phyloP scores from a whole-genome alignment of 1,140 invertebrate genomes.

The Plodia interpunctella region DNA sequence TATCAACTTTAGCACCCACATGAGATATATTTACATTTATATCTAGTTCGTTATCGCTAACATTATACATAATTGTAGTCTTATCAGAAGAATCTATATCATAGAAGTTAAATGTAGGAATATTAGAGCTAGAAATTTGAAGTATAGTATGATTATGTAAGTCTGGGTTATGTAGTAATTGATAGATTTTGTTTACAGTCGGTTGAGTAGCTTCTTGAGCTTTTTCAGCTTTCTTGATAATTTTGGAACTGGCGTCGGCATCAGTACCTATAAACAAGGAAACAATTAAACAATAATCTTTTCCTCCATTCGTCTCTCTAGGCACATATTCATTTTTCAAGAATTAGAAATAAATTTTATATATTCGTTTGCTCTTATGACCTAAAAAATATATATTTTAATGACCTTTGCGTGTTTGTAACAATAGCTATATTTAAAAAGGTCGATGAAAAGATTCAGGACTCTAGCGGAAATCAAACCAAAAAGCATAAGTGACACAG shows the following conservation, averaged over 20 bases:
- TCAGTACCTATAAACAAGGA: constrained; percentile 47
- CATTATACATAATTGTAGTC: constrained; percentile 37
- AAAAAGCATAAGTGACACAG: no score
- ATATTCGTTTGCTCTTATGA: no score
- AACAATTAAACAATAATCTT: no score
- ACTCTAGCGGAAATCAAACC: no score
- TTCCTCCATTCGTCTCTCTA: no score
- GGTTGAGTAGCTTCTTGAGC: constrained; percentile 33
- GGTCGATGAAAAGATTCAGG: no score
- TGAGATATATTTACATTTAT: constrained; percentile 24
- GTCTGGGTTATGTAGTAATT: constrained; percentile 53
- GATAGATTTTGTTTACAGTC: constrained; percentile 59
- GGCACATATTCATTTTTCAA: no score
- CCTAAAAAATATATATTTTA: no score
- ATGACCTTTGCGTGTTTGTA: no score
- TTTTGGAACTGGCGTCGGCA: constrained; percentile 42
- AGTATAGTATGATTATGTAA: constrained; percentile 38
- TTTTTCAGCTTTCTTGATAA: constrained; percentile 37
- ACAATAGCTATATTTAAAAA: no score
- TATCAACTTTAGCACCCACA: constrained; percentile 36
- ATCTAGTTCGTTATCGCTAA: constrained; percentile 17
- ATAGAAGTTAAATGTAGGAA: constrained; percentile 37
- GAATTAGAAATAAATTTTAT: no score
- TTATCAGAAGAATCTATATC: constrained; percentile 30
- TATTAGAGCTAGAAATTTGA: constrained; percentile 38